These are phyloP conservation scores for Myotis daubentonii DNA, from an alignment of 2,797 vertebrate species.

Conservation along the genomic window DNA sequence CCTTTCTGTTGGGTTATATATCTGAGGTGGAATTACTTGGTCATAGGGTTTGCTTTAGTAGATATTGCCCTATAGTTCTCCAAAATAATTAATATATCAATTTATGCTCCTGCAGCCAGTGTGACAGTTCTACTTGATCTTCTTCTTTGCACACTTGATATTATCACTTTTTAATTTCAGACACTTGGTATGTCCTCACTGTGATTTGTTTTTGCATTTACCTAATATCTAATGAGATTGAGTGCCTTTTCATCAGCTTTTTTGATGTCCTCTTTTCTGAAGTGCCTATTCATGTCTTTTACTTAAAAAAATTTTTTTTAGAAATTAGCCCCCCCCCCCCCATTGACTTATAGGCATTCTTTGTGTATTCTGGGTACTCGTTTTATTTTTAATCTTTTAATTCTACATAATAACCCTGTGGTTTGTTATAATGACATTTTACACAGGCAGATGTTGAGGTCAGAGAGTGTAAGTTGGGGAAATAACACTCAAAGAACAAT, in stretches of 20 bases:
- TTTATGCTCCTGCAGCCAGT: not conserved
- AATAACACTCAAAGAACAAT: slow-evolving; percentile 47
- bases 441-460: not conserved
- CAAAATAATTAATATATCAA: not conserved
- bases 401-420: not conserved
- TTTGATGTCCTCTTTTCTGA: not conserved
- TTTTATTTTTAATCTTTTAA: not conserved
- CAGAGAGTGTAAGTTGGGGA: not conserved
- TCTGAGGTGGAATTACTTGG: not conserved
- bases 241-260: not conserved
- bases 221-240: not conserved
- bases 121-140: not conserved
- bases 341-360: not conserved
- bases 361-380: not conserved
- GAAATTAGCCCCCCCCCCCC: not conserved
- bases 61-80: not conserved
- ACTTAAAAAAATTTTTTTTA: not conserved
- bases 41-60: not conserved
- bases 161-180: not conserved
- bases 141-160: not conserved
- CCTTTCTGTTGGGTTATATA: not conserved
- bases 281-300: not conserved
- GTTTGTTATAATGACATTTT: slow-evolving; percentile 29
- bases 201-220: not conserved
- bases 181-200: not conserved